phyloP scores from a whole-genome alignment of 1,140 invertebrate genomes.

The Papilio machaon region DNA sequence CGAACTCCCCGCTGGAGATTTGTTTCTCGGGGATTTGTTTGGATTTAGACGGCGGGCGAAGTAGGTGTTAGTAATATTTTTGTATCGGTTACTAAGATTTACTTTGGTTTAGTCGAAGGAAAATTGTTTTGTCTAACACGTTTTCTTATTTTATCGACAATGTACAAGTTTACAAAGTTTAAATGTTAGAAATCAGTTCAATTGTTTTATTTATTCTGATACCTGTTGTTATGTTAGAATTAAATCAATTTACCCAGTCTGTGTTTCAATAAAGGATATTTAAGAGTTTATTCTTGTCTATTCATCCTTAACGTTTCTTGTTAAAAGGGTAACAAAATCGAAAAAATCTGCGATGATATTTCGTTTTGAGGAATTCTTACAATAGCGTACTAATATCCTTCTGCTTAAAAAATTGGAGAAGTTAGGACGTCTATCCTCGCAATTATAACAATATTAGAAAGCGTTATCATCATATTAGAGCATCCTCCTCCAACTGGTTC shows the following conservation, averaged over 20 bases:
- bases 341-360: too few species aligned
- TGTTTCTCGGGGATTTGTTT: slow-evolving; percentile 38
- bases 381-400: not conserved
- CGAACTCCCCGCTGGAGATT: slow-evolving; percentile 31
- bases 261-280: too few species aligned
- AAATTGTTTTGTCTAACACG: slow-evolving; percentile 19
- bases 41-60: slow-evolving; percentile 33
- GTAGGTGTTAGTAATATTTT: slow-evolving; percentile 30
- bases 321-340: too few species aligned
- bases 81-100: slow-evolving; percentile 35
- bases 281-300: too few species aligned
- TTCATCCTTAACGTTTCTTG: too few species aligned
- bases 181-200: not conserved
- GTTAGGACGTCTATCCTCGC: too few species aligned
- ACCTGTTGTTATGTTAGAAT: not conserved
- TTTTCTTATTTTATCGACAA: not conserved
- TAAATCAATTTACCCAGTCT: not conserved
- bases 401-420: too few species aligned
- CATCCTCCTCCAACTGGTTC: not conserved
- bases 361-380: not conserved
- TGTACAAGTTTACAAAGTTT: not conserved
- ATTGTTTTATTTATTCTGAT: not conserved
- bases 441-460: too few species aligned
- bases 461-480: too few species aligned
- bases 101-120: slow-evolving; percentile 1